Conservation (phyloP, 2,888 invertebrate genomes). For the Drosophila meridiana region DNA sequence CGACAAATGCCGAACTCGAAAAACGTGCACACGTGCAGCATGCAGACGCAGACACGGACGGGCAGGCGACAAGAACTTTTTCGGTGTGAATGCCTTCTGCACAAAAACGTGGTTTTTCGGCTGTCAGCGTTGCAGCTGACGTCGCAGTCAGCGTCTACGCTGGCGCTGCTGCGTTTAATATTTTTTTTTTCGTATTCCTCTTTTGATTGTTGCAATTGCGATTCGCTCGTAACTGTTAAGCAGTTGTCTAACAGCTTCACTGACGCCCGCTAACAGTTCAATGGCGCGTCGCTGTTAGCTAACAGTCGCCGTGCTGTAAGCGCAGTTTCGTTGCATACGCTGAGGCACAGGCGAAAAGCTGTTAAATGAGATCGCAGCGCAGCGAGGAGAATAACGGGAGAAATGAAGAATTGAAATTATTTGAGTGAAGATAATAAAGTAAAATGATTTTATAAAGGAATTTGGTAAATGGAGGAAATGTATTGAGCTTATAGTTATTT, state of each 20-base stretch:
- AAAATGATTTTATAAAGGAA: neutral
- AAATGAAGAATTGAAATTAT: neutral
- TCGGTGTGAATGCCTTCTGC: slow-evolving; percentile 85
- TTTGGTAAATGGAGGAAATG: neutral
- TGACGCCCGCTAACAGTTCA: slow-evolving; percentile 34
- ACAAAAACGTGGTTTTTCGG: slow-evolving; percentile 78
- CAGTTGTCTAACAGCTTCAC: slow-evolving; percentile 35
- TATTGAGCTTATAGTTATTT: no score
- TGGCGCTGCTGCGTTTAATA: slow-evolving; percentile 18
- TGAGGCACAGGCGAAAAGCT: slow-evolving; percentile 34
- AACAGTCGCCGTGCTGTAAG: slow-evolving; percentile 22
- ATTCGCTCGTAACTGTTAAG: slow-evolving; percentile 34
- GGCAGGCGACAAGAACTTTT: slow-evolving; percentile 59
- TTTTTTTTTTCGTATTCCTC: slow-evolving; percentile 1
- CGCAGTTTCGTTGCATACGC: slow-evolving; percentile 54
- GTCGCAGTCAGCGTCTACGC: slow-evolving; percentile 34
- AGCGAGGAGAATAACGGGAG: neutral
- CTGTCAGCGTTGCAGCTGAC: slow-evolving; percentile 53
- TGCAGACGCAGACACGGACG: slow-evolving; percentile 38
- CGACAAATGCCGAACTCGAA: slow-evolving; percentile 26
- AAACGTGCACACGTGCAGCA: slow-evolving; percentile 69
- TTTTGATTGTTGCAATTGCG: slow-evolving; percentile 51
- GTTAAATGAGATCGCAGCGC: slow-evolving; percentile 14
- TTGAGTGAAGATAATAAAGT: no score
- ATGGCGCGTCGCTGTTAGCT: slow-evolving; percentile 40